phyloP scores from a whole-genome alignment of 2,113 vertebrate species.

The Himantopus leucocephalus region DNA sequence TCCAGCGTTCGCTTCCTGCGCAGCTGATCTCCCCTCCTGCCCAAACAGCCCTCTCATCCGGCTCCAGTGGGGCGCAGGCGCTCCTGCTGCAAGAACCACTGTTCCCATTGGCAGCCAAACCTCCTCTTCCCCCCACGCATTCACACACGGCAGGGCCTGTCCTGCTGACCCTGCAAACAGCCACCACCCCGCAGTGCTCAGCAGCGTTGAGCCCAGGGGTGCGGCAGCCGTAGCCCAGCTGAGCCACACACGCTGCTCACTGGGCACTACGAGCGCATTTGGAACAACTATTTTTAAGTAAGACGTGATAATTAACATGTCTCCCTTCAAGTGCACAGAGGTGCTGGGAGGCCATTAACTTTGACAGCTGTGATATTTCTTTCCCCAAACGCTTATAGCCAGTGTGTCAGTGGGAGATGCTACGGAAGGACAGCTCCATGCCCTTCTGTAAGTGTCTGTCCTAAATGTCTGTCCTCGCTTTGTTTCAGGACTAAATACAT shows the following conservation, averaged over 20 bases:
- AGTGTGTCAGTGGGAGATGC: background rate
- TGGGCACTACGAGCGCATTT: background rate
- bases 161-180: background rate
- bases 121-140: background rate
- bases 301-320: background rate
- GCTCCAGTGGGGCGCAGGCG: background rate
- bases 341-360: background rate
- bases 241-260: background rate
- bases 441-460: background rate
- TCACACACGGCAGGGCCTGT: fast-evolving
- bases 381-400: background rate
- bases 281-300: background rate
- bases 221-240: background rate
- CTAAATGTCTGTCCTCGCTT: background rate
- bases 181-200: fast-evolving
- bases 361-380: background rate
- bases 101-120: background rate
- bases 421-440: background rate
- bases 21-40: background rate
- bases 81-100: background rate
- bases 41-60: background rate
- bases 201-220: fast-evolving
- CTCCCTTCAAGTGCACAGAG: background rate
- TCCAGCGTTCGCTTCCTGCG: background rate
- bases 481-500: background rate